Percentiles rank a stretch among this genome's conserved stretches.
phyloP scores from a whole-genome alignment of 2,888 invertebrate species.

The Ametastegia equiseti region DNA sequence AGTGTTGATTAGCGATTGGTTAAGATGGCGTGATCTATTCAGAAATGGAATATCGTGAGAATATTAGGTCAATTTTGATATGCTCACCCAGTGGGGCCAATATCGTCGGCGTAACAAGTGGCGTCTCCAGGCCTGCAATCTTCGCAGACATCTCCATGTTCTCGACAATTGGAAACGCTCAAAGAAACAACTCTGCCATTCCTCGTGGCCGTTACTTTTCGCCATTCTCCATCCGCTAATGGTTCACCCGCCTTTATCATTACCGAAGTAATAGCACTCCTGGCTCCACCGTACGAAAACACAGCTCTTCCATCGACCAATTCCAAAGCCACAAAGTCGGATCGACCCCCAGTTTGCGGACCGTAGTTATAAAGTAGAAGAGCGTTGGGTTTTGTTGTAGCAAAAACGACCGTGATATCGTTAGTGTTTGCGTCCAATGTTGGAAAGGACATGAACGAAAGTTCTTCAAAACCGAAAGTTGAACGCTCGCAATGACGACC shows the following conservation, averaged over 20 bases:
- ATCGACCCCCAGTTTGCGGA: constrained; percentile 90
- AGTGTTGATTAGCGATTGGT: constrained; percentile 18
- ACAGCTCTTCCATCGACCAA: constrained; percentile 89
- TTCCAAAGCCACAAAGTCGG: constrained; percentile 95
- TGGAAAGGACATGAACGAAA: constrained; percentile 94
- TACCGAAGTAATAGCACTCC: constrained; percentile 92
- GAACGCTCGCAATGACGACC: constrained; percentile 95
- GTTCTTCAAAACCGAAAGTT: constrained; percentile 92
- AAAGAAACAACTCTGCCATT: constrained; percentile 93
- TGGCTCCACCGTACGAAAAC: constrained; percentile 93
- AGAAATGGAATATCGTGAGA: neutral
- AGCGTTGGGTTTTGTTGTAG: constrained; percentile 91
- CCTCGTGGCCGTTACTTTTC: constrained; percentile 93
- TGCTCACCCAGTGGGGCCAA: constrained; percentile 92
- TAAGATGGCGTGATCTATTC: constrained; percentile 11
- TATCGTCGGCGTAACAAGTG: constrained; percentile 90
- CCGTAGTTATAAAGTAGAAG: constrained; percentile 96
- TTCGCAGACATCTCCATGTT: constrained; percentile 91
- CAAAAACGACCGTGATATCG: constrained; percentile 93
- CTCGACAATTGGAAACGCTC: constrained; percentile 88
- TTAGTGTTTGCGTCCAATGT: constrained; percentile 92
- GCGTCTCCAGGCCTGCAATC: constrained; percentile 91
- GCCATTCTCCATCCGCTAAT: constrained; percentile 93
- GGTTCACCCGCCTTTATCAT: constrained; percentile 81
- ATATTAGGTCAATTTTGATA: constrained; percentile 18